Percentiles rank a stretch among this genome's conserved stretches.
These are phyloP conservation scores for Nanger granti DNA, from an alignment of 2,113 vertebrate species.

Conservation along the genomic window DNA sequence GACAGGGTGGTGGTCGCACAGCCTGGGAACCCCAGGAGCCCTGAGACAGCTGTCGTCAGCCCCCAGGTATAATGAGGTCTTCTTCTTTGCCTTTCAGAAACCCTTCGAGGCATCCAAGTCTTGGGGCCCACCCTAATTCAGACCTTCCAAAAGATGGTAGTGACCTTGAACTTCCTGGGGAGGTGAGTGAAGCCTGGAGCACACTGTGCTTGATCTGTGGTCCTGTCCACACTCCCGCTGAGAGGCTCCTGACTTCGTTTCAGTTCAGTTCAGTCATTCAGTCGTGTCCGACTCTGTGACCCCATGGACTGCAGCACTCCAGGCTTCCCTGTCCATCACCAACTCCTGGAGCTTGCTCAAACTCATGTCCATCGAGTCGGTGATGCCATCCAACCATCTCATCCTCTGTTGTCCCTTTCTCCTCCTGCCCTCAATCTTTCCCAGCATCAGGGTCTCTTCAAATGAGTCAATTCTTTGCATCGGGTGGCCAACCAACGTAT, in stretches of 20 bases:
- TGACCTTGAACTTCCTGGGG: constrained; percentile 84
- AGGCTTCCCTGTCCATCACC: not conserved
- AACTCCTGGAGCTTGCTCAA: not conserved
- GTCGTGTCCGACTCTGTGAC: rapidly evolving
- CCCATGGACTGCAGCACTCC: not conserved
- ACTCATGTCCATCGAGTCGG: not conserved
- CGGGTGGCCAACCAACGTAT: not conserved
- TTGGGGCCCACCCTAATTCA: constrained; percentile 78
- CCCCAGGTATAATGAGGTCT: not conserved
- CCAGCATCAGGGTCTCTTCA: not conserved
- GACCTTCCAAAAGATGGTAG: constrained; percentile 76
- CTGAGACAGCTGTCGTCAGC: not conserved
- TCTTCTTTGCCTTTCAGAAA: constrained; percentile 76
- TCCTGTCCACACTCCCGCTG: not conserved
- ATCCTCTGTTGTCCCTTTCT: not conserved
- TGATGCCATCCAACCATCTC: not conserved
- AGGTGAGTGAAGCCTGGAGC: constrained; percentile 79
- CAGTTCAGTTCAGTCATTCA: not conserved
- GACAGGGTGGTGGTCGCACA: not conserved
- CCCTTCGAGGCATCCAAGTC: constrained; percentile 83
- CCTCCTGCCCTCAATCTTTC: not conserved
- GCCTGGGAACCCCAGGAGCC: not conserved
- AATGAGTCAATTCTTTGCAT: not conserved
- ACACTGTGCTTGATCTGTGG: too few relatives aligned
- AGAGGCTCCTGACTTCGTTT: not conserved